Conservation (phyloP, 92 coral and sea anemone genomes). For the Muricea muricata region DNA sequence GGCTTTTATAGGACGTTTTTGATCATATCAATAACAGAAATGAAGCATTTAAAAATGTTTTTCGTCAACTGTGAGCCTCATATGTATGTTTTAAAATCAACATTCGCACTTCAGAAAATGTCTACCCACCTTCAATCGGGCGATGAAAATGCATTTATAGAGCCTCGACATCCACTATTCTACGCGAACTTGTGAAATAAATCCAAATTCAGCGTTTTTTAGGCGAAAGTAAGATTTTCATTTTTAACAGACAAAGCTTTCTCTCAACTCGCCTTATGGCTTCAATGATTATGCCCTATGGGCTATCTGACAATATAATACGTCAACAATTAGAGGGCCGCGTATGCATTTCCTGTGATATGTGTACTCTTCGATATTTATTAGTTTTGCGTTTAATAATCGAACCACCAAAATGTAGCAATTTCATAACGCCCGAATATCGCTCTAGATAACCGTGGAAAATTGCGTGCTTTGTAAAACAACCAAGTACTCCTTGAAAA, state of each 20-base stretch:
- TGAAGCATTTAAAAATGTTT: background rate
- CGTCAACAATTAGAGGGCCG: constrained; percentile 24
- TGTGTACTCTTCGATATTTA: background rate
- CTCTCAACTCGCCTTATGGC: constrained; percentile 11
- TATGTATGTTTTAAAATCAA: background rate
- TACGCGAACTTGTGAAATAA: background rate
- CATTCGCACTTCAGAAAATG: background rate
- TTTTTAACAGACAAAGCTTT: background rate
- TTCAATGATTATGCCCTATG: constrained; percentile 28
- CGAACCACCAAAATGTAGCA: constrained; percentile 5
- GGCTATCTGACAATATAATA: constrained; percentile 4
- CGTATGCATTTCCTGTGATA: constrained; percentile 45
- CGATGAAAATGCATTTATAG: constrained; percentile 5
- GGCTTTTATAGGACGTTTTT: background rate
- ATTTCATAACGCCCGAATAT: background rate
- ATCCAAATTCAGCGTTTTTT: background rate
- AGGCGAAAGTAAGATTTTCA: background rate
- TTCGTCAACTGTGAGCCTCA: background rate
- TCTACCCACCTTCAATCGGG: constrained; percentile 3
- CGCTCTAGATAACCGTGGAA: background rate
- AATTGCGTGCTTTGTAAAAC: background rate
- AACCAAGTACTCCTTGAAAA: background rate
- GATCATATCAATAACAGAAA: background rate
- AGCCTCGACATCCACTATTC: background rate
- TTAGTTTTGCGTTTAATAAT: constrained; percentile 15